These are phyloP conservation scores for Aporophyla lueneburgensis DNA, from an alignment of 2,888 invertebrate species.

Conservation along the genomic window DNA sequence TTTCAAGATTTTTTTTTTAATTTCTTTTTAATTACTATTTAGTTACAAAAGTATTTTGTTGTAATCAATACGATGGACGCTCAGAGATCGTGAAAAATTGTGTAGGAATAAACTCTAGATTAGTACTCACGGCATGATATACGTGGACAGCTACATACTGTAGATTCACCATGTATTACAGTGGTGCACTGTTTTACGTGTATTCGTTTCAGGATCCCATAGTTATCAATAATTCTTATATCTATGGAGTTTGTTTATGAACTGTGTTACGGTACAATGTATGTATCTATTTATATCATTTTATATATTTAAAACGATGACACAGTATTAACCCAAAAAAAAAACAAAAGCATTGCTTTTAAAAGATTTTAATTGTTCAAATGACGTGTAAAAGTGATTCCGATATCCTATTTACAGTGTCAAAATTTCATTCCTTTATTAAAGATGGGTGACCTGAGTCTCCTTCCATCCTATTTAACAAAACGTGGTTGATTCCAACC, in stretches of 20 bases:
- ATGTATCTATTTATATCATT: not conserved
- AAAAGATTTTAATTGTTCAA: not conserved
- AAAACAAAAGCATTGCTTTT: no score
- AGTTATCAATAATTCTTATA: not conserved
- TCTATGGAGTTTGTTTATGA: not conserved
- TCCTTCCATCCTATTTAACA: not conserved
- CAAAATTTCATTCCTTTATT: not conserved
- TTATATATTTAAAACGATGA: not conserved
- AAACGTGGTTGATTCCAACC: not conserved
- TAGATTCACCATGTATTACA: not conserved
- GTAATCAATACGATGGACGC: not conserved
- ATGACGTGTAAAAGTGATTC: not conserved
- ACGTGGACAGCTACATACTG: not conserved
- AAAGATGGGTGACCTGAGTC: not conserved
- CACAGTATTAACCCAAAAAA: not conserved
- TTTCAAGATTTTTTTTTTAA: not conserved
- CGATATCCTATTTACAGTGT: not conserved
- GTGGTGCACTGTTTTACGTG: not conserved
- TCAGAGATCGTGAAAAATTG: constrained; percentile 17
- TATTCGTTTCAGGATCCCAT: constrained; percentile 37
- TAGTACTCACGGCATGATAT: not conserved
- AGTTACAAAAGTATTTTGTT: constrained; percentile 1
- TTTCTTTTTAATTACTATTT: constrained; percentile 12
- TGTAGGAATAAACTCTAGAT: not conserved
- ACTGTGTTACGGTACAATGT: not conserved